Percentiles rank a stretch among this genome's conserved stretches.
Evolutionary conservation across 2,113 vertebrate species (phyloP).

Genomic region (Propithecus coquereli): DNA sequence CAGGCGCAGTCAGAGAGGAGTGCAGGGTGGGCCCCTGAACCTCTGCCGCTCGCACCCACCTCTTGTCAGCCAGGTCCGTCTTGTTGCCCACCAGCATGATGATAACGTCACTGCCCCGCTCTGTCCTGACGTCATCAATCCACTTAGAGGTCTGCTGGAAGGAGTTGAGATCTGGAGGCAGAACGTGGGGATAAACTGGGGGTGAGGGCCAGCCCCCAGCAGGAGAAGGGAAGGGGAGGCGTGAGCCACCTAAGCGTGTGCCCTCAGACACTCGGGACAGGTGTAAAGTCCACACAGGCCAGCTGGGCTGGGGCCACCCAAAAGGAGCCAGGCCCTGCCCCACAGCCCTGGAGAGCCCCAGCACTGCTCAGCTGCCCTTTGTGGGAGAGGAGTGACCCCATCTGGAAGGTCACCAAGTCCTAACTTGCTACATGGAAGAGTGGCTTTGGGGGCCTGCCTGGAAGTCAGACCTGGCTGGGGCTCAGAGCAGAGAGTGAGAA

Average conservation of each 20-base stretch:
- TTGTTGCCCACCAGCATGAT: conserved; percentile 97
- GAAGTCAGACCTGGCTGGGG: not conserved
- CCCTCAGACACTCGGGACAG: not conserved
- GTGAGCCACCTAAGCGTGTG: accelerated
- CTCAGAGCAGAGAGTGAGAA: not conserved
- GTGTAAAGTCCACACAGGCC: too few species aligned
- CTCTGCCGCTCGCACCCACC: conserved; percentile 74
- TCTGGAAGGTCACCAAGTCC: not conserved
- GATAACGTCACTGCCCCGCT: conserved; percentile 95
- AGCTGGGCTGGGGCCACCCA: not conserved
- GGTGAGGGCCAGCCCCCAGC: not conserved
- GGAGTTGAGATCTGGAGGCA: conserved; percentile 90
- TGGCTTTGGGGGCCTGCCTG: not conserved
- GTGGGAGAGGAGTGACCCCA: not conserved
- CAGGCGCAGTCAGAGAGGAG: not conserved
- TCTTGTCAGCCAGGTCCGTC: conserved; percentile 94
- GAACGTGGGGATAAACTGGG: not conserved
- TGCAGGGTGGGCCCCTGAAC: not conserved
- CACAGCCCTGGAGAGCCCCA: too few species aligned
- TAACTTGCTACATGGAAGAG: not conserved
- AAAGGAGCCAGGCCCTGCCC: not conserved
- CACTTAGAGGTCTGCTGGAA: conserved; percentile 96
- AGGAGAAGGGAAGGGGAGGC: not conserved
- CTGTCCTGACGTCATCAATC: conserved; percentile 95
- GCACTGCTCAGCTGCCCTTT: not conserved